Percentiles rank a stretch among this genome's conserved stretches.
These are phyloP conservation scores for Hyposmocoma kahamanoa DNA, from an alignment of 1,140 invertebrate genomes.

Conservation along the genomic window DNA sequence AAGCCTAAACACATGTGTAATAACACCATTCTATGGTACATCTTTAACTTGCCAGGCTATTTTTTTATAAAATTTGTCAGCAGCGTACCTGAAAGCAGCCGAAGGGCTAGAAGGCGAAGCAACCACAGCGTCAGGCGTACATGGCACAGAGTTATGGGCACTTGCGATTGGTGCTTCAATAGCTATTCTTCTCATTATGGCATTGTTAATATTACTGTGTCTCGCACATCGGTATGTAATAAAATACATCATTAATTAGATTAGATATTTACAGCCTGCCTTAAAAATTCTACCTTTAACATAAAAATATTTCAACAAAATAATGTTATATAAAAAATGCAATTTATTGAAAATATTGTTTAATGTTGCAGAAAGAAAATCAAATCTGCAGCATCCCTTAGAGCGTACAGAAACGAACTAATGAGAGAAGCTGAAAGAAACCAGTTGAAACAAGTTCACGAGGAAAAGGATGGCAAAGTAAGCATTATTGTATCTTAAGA, in stretches of 20 bases:
- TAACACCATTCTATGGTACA: too few relatives aligned
- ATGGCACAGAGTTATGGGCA: slow-evolving; percentile 74
- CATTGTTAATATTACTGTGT: slow-evolving; percentile 78
- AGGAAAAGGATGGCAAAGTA: slow-evolving; percentile 55
- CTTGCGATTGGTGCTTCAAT: slow-evolving; percentile 50
- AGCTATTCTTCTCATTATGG: slow-evolving; percentile 76
- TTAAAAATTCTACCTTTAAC: neutral
- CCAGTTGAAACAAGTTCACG: slow-evolving; percentile 54
- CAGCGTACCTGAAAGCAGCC: slow-evolving; percentile 82
- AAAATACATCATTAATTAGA: neutral
- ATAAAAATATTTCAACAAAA: too few relatives aligned
- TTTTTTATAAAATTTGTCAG: too few relatives aligned
- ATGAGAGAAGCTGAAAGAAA: slow-evolving; percentile 49
- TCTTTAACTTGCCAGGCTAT: too few relatives aligned
- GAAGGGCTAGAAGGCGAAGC: slow-evolving; percentile 76
- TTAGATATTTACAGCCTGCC: neutral
- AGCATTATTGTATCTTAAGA: slow-evolving; percentile 1
- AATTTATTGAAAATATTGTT: neutral
- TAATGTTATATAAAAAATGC: too few relatives aligned
- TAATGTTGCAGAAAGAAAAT: slow-evolving; percentile 39
- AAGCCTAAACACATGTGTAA: too few relatives aligned
- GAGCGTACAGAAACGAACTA: slow-evolving; percentile 52
- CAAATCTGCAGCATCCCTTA: slow-evolving; percentile 56
- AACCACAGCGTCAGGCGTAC: slow-evolving; percentile 43
- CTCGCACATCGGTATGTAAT: slow-evolving; percentile 74